Base-by-base conservation (phyloP, 2,888 invertebrate genomes). In the Gryllus longicercus region DNA sequence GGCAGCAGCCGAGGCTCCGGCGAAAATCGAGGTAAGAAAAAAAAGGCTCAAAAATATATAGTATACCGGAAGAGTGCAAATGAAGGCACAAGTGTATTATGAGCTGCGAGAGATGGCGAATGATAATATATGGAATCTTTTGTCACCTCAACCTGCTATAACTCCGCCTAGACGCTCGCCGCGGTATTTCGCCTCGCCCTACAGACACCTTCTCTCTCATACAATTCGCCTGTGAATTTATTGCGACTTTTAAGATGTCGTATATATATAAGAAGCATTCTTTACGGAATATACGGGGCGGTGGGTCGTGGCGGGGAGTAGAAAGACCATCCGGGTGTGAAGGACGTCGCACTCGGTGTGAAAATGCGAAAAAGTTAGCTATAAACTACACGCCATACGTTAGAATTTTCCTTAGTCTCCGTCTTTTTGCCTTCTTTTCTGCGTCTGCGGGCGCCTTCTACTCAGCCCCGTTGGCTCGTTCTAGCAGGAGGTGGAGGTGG, bases 301-400 rank as follows among this genome's bases (percentile, higher is more conserved):
- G 63, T 63, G n/a, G 63, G 38, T 38, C 38, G 38, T 38, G 38
- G 38, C 38, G 38, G 38, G 38, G n/a, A 63, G 63, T 18, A 8
- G 63, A 63, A 63, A 63, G n/a, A 63, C 16, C 16, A 63, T 18
- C 63, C 63, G 63, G n/a, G 63, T 14, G 63, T 63, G 63, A n/a
- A 16, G 8, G 16, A 18, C 14, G 63, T n/a, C 14, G 8, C 63
- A 63, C n/a, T 63, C 16, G n/a, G 63, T n/a, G 63, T 63, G n/a
- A 63, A 63, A 63, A 63, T 63, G 63, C n/a, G 63, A 18, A 63
- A 63, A 63, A 63, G 63, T 63, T 63, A 18, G 63, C n/a, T 63
- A 63, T 63, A 63, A 63, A 63, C n/a, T 63, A 63, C 38, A 38
- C 38, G 63, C 63, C n/a, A 63, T 63, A 63, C n/a, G 63, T 63